Base-by-base conservation (phyloP, 2,888 invertebrate genomes). In the Myopa tessellatipennis region DNA sequence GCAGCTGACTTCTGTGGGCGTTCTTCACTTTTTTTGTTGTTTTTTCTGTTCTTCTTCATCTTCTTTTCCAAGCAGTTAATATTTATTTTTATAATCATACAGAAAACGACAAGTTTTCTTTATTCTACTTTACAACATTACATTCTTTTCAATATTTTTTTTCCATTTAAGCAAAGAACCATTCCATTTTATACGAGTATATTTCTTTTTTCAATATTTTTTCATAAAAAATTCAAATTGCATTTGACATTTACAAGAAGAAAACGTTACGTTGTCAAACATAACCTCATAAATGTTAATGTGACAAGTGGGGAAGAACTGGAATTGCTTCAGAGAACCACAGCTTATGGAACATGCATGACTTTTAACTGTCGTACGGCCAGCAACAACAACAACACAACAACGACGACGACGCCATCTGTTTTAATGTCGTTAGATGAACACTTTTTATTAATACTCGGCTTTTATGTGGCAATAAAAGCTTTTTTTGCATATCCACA, bases 271-370 rank as follows among this genome's bases (percentile, higher is more conserved):
- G 78, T 82, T 80, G 82, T 65, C 82, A 82, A 82, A 83, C 40
- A 65, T 40, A 63, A 82, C 78, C 77, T 80, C 82, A 83, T 82
- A 83, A 83, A 83, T 83, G 83, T 82, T 83, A 83, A 83, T 83
- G 82, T 79, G 82, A 81, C 82, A 82, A 80, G 78, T 60, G 67
- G 52, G 65, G 6, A 3, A 38, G n/a, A 36, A 4, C 45, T 65
- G 63, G 34, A 45, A 10, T 40, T 76, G 65, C 40, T 50, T 3
- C 55, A 77, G 18, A 70, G 8, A 16, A 26, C 26, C n/a, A 61
- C 69, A 70, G 3, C 10, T 55, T 14, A 75, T 52, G 18, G 58
- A 74, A 38, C 63, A 76, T 71, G 80, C 77, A 73, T 78, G 79
- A 71, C 77, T 76, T 79, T 80, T 80, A 80, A 82, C 78, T 81